Evolutionary conservation across 2,113 vertebrate species (phyloP).

Genomic region (Neogale vison): DNA sequence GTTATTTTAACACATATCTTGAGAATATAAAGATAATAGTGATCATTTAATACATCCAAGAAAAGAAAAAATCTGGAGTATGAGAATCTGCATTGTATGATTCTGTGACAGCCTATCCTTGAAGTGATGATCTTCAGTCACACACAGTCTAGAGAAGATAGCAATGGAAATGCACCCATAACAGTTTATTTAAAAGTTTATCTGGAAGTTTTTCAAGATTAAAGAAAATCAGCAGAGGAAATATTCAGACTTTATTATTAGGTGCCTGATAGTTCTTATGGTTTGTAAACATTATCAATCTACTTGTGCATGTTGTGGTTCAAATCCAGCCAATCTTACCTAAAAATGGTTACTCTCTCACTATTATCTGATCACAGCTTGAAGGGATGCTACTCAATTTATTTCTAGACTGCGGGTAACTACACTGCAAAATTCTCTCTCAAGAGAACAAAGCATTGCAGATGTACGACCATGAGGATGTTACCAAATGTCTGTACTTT

Average conservation of each 20-base stretch:
- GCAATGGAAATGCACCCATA: background rate
- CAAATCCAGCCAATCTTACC: background rate
- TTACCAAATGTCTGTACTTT: background rate
- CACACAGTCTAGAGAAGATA: background rate
- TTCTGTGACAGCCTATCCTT: background rate
- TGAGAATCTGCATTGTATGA: background rate
- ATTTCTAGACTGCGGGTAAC: background rate
- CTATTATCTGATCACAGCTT: background rate
- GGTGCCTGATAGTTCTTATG: background rate
- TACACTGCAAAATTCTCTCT: background rate
- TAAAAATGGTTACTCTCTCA: background rate
- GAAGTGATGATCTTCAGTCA: background rate
- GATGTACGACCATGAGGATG: background rate
- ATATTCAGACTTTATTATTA: background rate
- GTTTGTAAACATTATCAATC: background rate
- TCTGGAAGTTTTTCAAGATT: background rate
- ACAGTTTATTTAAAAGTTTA: slow-evolving; percentile 4
- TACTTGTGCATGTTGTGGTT: background rate
- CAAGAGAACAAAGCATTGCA: background rate
- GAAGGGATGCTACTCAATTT: background rate
- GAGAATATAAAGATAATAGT: background rate
- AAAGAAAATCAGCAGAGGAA: slow-evolving; percentile 29
- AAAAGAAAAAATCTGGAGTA: background rate
- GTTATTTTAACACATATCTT: background rate
- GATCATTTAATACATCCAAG: background rate